Percentiles rank a stretch among this genome's conserved stretches.
These are phyloP conservation scores for Ernsta delagoae DNA, from an alignment of 2,888 invertebrate genomes.

Conservation along the genomic window DNA sequence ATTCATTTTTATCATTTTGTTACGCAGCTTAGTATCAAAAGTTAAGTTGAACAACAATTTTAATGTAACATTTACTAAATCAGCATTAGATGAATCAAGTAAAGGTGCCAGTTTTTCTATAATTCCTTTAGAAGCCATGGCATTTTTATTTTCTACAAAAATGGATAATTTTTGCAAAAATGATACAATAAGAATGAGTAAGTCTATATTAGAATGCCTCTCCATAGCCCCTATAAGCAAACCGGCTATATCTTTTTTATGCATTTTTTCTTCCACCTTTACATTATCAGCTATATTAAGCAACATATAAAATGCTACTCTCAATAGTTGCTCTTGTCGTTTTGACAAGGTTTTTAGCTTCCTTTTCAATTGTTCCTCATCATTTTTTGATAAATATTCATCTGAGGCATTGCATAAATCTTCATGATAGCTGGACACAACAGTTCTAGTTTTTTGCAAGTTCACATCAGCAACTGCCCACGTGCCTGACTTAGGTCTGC, in stretches of 20 bases:
- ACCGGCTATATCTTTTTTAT: constrained; percentile 95
- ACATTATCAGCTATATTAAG: constrained; percentile 98
- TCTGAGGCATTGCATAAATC: constrained; percentile 83
- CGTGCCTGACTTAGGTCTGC: constrained; percentile 91
- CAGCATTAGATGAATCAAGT: constrained; percentile 87
- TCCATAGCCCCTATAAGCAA: constrained; percentile 95
- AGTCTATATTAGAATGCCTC: constrained; percentile 93
- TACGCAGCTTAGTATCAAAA: constrained; percentile 94
- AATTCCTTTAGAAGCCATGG: constrained; percentile 93
- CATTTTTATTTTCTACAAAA: constrained; percentile 96
- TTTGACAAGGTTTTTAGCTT: constrained; percentile 92
- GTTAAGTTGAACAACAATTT: constrained; percentile 97
- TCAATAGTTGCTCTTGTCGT: constrained; percentile 96
- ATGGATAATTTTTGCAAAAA: constrained; percentile 98
- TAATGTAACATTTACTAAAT: constrained; percentile 92
- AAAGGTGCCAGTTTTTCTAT: constrained; percentile 93
- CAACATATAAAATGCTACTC: constrained; percentile 96
- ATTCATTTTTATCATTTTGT: constrained; percentile 95
- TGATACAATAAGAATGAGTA: constrained; percentile 94
- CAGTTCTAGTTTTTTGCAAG: constrained; percentile 83
- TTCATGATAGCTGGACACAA: constrained; percentile 89
- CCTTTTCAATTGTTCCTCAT: constrained; percentile 91
- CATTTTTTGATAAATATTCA: constrained; percentile 82
- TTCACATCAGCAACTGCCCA: constrained; percentile 85
- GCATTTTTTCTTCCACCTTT: constrained; percentile 98